phyloP scores from a whole-genome alignment of 2,888 invertebrate genomes.

The Colostygia pectinataria region DNA sequence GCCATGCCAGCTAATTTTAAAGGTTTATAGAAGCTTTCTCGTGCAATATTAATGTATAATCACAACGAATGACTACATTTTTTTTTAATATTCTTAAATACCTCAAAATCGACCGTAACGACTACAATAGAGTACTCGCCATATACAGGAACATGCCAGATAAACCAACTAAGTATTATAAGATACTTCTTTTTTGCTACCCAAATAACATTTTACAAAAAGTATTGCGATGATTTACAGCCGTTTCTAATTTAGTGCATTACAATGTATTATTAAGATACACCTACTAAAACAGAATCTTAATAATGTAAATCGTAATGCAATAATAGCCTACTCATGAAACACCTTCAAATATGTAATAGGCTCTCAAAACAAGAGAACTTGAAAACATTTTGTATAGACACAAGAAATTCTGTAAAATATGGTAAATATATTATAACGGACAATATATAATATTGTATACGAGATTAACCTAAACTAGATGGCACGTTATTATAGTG shows the following conservation, averaged over 20 bases:
- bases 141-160: constrained; percentile 72
- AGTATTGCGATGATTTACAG: constrained; percentile 65
- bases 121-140: constrained; percentile 39
- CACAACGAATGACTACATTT: constrained; percentile 35
- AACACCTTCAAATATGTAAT: constrained; percentile 76
- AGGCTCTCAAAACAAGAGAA: constrained; percentile 84
- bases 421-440: constrained; percentile 83
- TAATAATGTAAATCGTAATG: constrained; percentile 54
- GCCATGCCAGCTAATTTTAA: constrained; percentile 37
- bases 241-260: constrained; percentile 59
- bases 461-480: constrained; percentile 84
- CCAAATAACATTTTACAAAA: constrained; percentile 67
- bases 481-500: constrained; percentile 82
- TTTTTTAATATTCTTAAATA: too few species aligned
- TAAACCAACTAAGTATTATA: constrained; percentile 54
- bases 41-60: constrained; percentile 35
- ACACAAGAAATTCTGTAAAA: constrained; percentile 82
- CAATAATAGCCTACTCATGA: constrained; percentile 51
- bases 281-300: constrained; percentile 50
- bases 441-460: constrained; percentile 84
- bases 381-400: constrained; percentile 83
- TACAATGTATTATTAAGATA: constrained; percentile 45
- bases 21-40: constrained; percentile 35
- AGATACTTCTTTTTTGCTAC: constrained; percentile 39
- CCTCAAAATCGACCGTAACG: constrained; percentile 28